These are phyloP conservation scores for Sipha maydis DNA, from an alignment of 2,888 invertebrate genomes.

Conservation along the genomic window DNA sequence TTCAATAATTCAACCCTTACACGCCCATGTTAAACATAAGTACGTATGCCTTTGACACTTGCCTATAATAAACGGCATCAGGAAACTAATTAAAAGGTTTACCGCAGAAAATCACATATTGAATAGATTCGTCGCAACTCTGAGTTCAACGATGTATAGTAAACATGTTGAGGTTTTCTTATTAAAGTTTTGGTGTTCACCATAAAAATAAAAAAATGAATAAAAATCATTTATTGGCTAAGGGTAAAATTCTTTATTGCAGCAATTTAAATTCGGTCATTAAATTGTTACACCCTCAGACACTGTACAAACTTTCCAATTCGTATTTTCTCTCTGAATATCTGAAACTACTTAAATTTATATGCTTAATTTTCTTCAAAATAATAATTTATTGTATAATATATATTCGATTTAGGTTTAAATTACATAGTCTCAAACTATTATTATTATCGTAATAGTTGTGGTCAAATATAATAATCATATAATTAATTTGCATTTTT, in stretches of 20 bases:
- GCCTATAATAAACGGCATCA: conserved; percentile 8
- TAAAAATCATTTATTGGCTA: neutral
- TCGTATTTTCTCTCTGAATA: conserved; percentile 19
- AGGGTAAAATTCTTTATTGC: conserved; percentile 4
- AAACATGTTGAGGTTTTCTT: conserved; percentile 2
- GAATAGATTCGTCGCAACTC: neutral
- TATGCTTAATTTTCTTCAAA: neutral
- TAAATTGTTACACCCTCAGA: conserved; percentile 6
- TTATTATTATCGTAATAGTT: conserved; percentile 8
- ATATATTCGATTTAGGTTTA: neutral
- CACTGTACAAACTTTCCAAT: neutral
- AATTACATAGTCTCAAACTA: neutral
- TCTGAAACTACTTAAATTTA: neutral
- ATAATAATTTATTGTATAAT: conserved; percentile 13
- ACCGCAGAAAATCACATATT: conserved; percentile 8
- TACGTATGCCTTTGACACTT: conserved; percentile 35
- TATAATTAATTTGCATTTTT: conserved; percentile 25
- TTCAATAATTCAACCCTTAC: conserved; percentile 26
- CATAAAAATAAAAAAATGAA: neutral
- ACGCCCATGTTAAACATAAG: neutral
- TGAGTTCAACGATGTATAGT: neutral
- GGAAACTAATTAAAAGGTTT: conserved; percentile 31
- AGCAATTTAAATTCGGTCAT: conserved; percentile 17
- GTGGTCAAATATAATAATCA: conserved; percentile 14
- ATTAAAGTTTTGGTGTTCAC: neutral